Base-by-base conservation (phyloP, 2,888 invertebrate genomes). In the Brachylomia viminalis region DNA sequence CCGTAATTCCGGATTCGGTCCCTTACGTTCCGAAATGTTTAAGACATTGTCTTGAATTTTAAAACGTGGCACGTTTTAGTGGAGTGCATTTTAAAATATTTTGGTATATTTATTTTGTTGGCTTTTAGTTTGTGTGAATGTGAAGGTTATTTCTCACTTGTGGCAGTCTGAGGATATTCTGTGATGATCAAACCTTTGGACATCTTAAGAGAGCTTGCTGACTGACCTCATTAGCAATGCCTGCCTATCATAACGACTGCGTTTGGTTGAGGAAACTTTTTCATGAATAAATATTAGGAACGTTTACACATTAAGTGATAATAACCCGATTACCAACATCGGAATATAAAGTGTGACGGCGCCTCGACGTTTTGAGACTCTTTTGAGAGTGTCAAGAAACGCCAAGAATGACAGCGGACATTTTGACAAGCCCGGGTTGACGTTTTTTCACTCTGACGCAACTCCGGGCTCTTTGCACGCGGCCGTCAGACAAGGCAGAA, bases 1-100 rank as follows among this genome's bases (percentile, higher is more conserved):
- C 65, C 20, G 61, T 75, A 75, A 79, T 82, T 79, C 78, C 58
- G 47, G 20, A 61, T 56, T 65, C 54, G 45, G 64, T 56, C 59
- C 72, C 64, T 71, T 73, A 67, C 72, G 58, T 58, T 58, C 75
- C 33, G 38, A 79, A 87, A 79, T 83, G 71, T 75, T 71, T 74
- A 69, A 71, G 58, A 70, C 68, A 77, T 71, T 78, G 86, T 75
- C 72, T 78, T 82, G 86, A 86, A 87, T 86, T 78, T 77, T 79
- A 85, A 87, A 78, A 70, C 30, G 49, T 38, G 30, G 27, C 45
- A 54, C 47, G 64, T 27, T 79, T 49, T 65, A 27, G 38, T 69
- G 64, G 49, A 78, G 66, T 81, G 62, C 69, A 75, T 73, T 62
- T 80, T 79, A 66, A 71, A 70, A 67, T 68, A 72, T 75, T 42